Base-by-base conservation (phyloP, 2,888 invertebrate species). In the Drosophila cyrtoloma region DNA sequence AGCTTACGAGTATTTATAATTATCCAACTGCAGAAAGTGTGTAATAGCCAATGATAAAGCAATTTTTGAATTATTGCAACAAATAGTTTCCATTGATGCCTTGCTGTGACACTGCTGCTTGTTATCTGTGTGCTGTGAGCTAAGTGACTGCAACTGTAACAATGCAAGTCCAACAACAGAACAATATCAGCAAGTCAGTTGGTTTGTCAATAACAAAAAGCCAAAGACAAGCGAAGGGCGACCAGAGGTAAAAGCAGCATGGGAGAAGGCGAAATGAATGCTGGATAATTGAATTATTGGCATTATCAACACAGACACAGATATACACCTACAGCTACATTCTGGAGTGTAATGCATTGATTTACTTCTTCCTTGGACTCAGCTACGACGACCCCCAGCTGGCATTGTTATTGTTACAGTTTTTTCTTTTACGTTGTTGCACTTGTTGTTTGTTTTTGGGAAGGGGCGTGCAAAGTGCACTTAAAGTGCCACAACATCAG, bases 211-310 rank as follows among this genome's bases (percentile, higher is more conserved):
- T 77, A 81, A 86, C 82, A 86, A 77, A 71, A 74, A 72, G 66
- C 67, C 71, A 75, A 69, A 57, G 61, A 70, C 59, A 77, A 51
- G 42, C 58, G 58, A 57, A 16, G 59, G 56, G 32, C 51, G 14
- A 37, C 14, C 50, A 32, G 47, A 47, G 61, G 53, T 39, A 16
- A 50, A 32, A 37, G 30, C 32, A 44, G 44, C 26, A 35, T 42
- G 57, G 64, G 57, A 52, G 64, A 59, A 50, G 64, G 16, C 2
- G 16, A 59, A 71, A 71, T 51, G 71, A 71, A 80, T 67, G 74
- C 71, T 65, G 75, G 79, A 81, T 82, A 87, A 89, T 89, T 81
- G 81, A 83, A 85, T 87, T 85, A 89, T 88, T 87, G 88, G 78
- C 78, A 83, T 79, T 83, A 87, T 87, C 88, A 87, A 75, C 72